Evolutionary conservation across 2,797 vertebrate genomes (phyloP), one percentile per base, ranked within the genome.

Genomic region (Strix occidentalis): DNA sequence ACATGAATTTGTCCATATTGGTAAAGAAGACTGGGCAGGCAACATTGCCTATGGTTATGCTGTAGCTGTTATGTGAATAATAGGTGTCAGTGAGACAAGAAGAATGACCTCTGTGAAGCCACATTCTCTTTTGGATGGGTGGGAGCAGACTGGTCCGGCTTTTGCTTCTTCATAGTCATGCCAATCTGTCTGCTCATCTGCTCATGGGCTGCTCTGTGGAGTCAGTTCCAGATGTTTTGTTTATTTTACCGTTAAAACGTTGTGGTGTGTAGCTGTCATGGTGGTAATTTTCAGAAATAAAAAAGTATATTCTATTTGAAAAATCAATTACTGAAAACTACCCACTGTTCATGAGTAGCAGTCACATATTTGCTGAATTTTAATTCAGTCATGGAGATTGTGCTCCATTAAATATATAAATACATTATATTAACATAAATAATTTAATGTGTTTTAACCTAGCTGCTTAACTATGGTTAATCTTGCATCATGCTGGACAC

Each of bases 191-290:
- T 79, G 74, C 68, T 95, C 74, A 56, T 89, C 84, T 93, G 89
- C 65, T 95, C 92, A 66, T 13, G 19, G 75, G 18, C 48, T 93
- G 69, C 79, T 95, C 86, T 72, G 78, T 4, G 4, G 56, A 69
- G 33, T 46, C 87, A 79, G 78, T 77, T 89, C 77, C 94, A 96
- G 91, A 89, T 93, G 93, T 96, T 94, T 66, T 56, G 72, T 64
- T 88, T 63, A 69, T 66, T 63, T 87, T 83, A 64, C 60, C 25
- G 50, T 48, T 72, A 75, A 94, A 84, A 80, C 39, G 84, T 83
- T 51, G 56, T 21, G 29, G 39, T 58, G 17, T 46, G 16, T 77
- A 64, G 37, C 48, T 63, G 37, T 37, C 11, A 21, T 14, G 11
- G 7, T 60, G 71, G 31, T 23, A 64, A 75, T 65, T 86, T 87